phyloP scores from a whole-genome alignment of 1,140 invertebrate genomes.

The Lamellibrachia luymesi region DNA sequence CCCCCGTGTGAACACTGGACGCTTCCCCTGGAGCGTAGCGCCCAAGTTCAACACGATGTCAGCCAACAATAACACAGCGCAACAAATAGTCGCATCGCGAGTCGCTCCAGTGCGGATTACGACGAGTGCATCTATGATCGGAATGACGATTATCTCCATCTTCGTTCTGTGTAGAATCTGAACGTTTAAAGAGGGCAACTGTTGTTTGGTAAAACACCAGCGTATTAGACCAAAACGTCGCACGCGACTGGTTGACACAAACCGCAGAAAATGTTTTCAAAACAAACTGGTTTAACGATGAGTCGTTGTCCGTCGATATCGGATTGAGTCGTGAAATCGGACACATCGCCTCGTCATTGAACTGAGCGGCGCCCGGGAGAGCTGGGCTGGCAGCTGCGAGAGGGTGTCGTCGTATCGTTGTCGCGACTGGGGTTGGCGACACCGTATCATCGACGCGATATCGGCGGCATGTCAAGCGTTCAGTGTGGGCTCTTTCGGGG shows the following conservation, averaged over 20 bases:
- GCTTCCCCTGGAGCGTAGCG: not conserved
- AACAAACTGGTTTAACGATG: not conserved
- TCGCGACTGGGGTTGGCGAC: not conserved
- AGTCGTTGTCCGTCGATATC: not conserved
- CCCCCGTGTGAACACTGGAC: not conserved
- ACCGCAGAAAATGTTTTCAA: not conserved
- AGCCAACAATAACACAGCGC: not conserved
- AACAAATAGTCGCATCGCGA: not conserved
- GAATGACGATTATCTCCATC: not conserved
- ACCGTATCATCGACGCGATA: not conserved
- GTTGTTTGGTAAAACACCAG: not conserved
- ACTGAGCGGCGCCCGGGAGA: not conserved
- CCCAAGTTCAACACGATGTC: not conserved
- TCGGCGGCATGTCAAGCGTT: not conserved
- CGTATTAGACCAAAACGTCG: not conserved
- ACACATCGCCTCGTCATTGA: not conserved
- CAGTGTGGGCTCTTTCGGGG: constrained; percentile 2
- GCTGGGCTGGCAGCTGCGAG: not conserved
- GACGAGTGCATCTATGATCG: not conserved
- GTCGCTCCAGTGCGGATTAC: not conserved
- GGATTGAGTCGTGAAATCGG: not conserved
- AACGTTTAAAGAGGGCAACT: not conserved
- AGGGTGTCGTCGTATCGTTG: not conserved
- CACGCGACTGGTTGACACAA: not conserved
- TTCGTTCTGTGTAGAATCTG: not conserved